These are phyloP conservation scores for Rhodophaea formosa DNA, from an alignment of 2,888 invertebrate species.

Conservation along the genomic window DNA sequence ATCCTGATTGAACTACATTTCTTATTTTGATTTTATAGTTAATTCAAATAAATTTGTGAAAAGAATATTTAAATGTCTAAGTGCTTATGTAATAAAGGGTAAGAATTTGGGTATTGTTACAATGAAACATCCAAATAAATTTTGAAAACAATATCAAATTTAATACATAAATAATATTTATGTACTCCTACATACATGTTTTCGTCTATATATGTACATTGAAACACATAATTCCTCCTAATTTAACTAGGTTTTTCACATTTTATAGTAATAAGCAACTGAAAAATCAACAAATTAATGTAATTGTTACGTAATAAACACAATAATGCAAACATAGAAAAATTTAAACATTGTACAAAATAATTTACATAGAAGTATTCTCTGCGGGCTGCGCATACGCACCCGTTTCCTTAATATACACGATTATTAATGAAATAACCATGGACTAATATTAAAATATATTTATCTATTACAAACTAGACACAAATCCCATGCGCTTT, in stretches of 20 bases:
- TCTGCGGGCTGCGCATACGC: constrained; percentile 34
- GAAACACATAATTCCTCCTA: constrained; percentile 76
- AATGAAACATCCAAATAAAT: constrained; percentile 70
- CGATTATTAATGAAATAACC: constrained; percentile 52
- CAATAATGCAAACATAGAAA: constrained; percentile 64
- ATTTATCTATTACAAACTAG: constrained; percentile 56
- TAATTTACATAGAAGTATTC: constrained; percentile 62
- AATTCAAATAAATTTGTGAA: too few species aligned
- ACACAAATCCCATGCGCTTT: constrained; percentile 40
- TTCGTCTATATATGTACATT: constrained; percentile 78
- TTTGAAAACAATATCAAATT: constrained; percentile 82
- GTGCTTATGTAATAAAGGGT: too few species aligned
- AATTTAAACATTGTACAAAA: constrained; percentile 68
- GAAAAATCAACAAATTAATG: constrained; percentile 63
- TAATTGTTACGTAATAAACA: constrained; percentile 55
- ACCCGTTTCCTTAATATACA: constrained; percentile 46
- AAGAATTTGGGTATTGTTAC: constrained; percentile 19
- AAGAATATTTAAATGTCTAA: too few species aligned
- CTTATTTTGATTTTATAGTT: too few species aligned
- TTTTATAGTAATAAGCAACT: constrained; percentile 69
- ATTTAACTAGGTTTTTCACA: constrained; percentile 62
- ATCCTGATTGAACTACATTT: too few species aligned
- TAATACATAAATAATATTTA: constrained; percentile 81
- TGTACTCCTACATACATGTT: constrained; percentile 79
- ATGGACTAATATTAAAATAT: constrained; percentile 60